Evolutionary conservation across 2,888 invertebrate genomes (phyloP), one percentile per base, ranked within the genome.

Genomic region (Troides oblongomaculatus): DNA sequence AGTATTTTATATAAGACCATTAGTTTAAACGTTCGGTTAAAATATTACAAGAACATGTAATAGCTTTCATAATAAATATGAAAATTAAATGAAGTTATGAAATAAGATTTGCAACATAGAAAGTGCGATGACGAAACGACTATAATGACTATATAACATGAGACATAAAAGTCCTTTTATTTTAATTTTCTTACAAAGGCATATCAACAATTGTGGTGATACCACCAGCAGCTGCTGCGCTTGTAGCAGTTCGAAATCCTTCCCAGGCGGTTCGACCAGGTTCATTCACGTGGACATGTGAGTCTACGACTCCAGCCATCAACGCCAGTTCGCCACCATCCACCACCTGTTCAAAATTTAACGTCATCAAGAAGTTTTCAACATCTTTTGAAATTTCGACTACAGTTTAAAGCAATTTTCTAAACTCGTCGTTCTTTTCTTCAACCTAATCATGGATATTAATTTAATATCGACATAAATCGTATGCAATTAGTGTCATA

Each of bases 241-340:
- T 93, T 1, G 96, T 96, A n/a, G 95, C 96, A 1, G 94, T 94
- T 58, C 88, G 88, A 84, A 95, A 96, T 23, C 95, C 95, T 85
- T 96, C 96, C 95, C 95, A 95, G 39, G 95, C 94, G 7, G 94
- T 94, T 67, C 95, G 92, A 0, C 95, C 95, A 6, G 95, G 95
- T 79, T 95, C 95, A 76, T 95, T 95, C 1, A 95, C 93, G 75
- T 96, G 95, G 12, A 96, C 95, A 79, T 96, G 95, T 0, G 95
- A 93, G 82, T 96, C 96, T 43, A 96, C 94, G 4, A 96, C 87
- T 1, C 95, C 96, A 0, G 95, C 93, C 94, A 95, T 93, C 43
- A 96, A 75, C 3, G 83, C 86, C 65, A 79, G 64, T 5, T 82
- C 76, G 0, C 83, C 84, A 0, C 85, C 87, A 67, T 87, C 86